Percentiles rank a stretch among this genome's conserved stretches.
Evolutionary conservation across 2,888 invertebrate genomes (phyloP).

Genomic region (Diaprepes abbreviatus): DNA sequence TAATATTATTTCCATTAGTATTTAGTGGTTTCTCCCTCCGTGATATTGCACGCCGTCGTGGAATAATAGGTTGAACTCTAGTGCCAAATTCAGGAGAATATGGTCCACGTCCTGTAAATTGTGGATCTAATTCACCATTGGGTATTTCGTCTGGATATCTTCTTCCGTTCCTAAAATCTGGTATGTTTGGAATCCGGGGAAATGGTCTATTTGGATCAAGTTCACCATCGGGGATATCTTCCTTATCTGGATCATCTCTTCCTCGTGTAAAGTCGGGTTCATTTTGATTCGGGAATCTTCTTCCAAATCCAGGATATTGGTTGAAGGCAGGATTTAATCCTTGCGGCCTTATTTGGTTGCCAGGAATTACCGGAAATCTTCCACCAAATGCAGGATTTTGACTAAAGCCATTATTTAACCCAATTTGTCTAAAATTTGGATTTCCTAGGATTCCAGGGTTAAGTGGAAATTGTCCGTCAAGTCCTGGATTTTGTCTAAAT

Average conservation of each 20-base stretch:
- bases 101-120: constrained; percentile 3
- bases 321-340: constrained; percentile 9
- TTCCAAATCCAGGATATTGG: constrained; percentile 4
- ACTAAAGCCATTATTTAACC: not conserved
- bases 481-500: constrained; percentile 9
- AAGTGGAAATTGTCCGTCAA: not conserved
- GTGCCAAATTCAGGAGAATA: constrained; percentile 19
- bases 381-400: not conserved
- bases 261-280: constrained; percentile 25
- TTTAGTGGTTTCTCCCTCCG: not conserved
- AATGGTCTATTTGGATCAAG: constrained; percentile 11
- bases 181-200: not conserved
- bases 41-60: constrained; percentile 4
- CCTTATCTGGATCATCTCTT: constrained; percentile 14
- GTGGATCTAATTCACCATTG: constrained; percentile 18
- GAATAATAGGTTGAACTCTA: constrained; percentile 13
- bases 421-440: not conserved
- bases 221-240: constrained; percentile 20
- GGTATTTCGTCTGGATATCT: constrained; percentile 6
- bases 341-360: not conserved
- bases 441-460: not conserved
- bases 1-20: constrained; percentile 4
- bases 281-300: not conserved
- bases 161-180: constrained; percentile 15
- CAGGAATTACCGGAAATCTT: not conserved